phyloP scores from a whole-genome alignment of 2,113 vertebrate species.

The Gobius niger region DNA sequence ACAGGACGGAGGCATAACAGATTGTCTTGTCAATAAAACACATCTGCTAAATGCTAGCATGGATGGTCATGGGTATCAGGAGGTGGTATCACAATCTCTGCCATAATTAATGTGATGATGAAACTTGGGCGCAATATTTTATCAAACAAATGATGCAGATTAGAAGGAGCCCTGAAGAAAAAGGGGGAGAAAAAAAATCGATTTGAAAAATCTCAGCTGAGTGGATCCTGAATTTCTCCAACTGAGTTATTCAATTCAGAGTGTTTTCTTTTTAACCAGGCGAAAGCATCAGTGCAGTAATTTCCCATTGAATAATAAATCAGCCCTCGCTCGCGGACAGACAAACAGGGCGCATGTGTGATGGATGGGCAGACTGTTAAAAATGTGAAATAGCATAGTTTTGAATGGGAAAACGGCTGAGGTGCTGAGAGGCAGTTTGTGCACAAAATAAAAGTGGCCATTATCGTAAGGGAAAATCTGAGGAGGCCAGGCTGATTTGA shows the following conservation, averaged over 20 bases:
- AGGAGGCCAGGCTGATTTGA: conserved; percentile 52
- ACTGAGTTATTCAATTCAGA: conserved; percentile 26
- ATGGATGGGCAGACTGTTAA: conserved; percentile 64
- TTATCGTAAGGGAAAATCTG: conserved; percentile 63
- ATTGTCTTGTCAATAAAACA: conserved; percentile 21
- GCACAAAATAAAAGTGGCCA: conserved; percentile 47
- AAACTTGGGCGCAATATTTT: conserved; percentile 51
- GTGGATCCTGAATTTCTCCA: background rate
- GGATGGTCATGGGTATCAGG: conserved; percentile 1
- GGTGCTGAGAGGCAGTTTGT: conserved; percentile 42
- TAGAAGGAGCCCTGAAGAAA: background rate
- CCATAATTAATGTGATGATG: conserved; percentile 52
- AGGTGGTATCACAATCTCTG: background rate
- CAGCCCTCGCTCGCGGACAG: conserved; percentile 55
- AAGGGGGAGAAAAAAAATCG: background rate
- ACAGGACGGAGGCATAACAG: conserved; percentile 13
- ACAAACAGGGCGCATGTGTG: conserved; percentile 51
- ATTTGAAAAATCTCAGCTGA: background rate
- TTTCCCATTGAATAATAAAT: conserved; percentile 65
- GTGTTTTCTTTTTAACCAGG: conserved; percentile 54
- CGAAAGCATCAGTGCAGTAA: conserved; percentile 51
- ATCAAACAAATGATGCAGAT: conserved; percentile 13
- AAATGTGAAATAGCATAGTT: conserved; percentile 59
- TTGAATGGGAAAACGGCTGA: conserved; percentile 28
- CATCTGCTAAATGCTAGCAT: conserved; percentile 9